Conservation (phyloP, 2,113 vertebrate genomes). For the pig (Sus scrofa) region T2T-Sscrofa CM000812.6:56104501-56105000, state of each 20-base stretch:
- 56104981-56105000: too few relatives aligned
- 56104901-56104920: too few relatives aligned
- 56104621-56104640: not conserved
- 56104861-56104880: not conserved
- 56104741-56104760: not conserved
- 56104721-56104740: constrained; percentile 28
- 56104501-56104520: constrained; percentile 39
- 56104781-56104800: constrained; percentile 9
- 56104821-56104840: not conserved
- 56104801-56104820: constrained; percentile 12
- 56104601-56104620: not conserved
- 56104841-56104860: constrained; percentile 1
- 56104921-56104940: too few relatives aligned
- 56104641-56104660: not conserved
- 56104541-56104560: constrained; percentile 67
- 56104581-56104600: constrained; percentile 18
- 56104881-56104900: not conserved
- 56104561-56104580: not conserved
- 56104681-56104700: not conserved
- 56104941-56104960: too few relatives aligned
- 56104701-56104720: not conserved
- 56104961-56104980: too few relatives aligned
- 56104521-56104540: constrained; percentile 66
- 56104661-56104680: not conserved
- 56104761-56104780: not conserved